Conservation (phyloP, 2,888 invertebrate species). For the Dynastes hyllus region DNA sequence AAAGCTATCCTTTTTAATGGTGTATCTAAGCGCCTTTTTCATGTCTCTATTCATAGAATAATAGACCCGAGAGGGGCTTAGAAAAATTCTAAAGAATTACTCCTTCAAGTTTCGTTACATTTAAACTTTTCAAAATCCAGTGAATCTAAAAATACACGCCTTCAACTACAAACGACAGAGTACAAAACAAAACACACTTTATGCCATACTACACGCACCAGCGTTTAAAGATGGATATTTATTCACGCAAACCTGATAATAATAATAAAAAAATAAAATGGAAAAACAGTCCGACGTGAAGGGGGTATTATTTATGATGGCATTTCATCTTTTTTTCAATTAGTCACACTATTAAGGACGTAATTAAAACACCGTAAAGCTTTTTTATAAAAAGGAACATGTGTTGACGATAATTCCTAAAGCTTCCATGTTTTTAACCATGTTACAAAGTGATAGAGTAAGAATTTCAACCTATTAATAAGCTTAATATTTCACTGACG, state of each 20-base stretch:
- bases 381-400: not conserved
- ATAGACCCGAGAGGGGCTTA: constrained; percentile 39
- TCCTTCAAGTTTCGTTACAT: constrained; percentile 41
- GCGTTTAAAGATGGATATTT: constrained; percentile 10
- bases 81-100: constrained; percentile 44
- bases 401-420: not conserved
- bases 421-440: too few relatives aligned
- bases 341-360: constrained; percentile 5
- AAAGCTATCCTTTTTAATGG: constrained; percentile 45
- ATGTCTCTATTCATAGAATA: constrained; percentile 45
- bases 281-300: not conserved
- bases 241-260: constrained; percentile 9
- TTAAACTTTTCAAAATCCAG: constrained; percentile 39
- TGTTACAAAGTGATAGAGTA: too few relatives aligned
- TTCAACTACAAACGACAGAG: not conserved
- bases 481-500: too few relatives aligned
- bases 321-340: not conserved
- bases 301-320: not conserved
- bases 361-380: not conserved
- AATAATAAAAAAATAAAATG: not conserved
- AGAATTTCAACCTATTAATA: too few relatives aligned
- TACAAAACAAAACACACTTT: not conserved
- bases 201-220: not conserved
- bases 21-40: constrained; percentile 38
- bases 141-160: constrained; percentile 35